Evolutionary conservation across 2,797 vertebrate genomes (phyloP).

Genomic region (Bradypodion pumilum): DNA sequence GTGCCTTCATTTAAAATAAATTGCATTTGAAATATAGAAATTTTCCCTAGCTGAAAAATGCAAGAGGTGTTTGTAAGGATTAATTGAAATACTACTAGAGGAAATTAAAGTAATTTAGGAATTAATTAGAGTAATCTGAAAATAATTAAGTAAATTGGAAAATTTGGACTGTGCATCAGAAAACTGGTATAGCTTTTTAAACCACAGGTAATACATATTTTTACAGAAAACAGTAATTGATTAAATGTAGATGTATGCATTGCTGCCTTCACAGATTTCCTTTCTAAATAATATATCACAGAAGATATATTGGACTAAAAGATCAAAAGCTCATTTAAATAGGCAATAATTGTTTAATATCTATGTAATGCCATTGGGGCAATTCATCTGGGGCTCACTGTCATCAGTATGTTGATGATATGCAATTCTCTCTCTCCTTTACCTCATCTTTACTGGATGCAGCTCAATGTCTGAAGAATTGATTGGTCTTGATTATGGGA

Average conservation of each 20-base stretch:
- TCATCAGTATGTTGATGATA: no score
- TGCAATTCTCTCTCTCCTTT: no score
- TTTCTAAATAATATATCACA: slow-evolving; percentile 6
- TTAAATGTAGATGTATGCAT: neutral
- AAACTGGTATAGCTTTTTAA: slow-evolving; percentile 48
- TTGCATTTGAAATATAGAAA: neutral
- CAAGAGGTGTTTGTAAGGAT: slow-evolving; percentile 23
- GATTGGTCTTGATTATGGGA: no score
- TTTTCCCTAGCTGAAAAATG: slow-evolving; percentile 27
- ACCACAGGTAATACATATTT: slow-evolving; percentile 45
- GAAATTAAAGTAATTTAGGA: slow-evolving; percentile 64
- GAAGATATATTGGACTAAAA: accelerated
- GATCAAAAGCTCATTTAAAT: neutral
- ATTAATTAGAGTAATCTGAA: slow-evolving; percentile 63
- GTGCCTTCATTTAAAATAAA: neutral
- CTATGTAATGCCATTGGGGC: no score
- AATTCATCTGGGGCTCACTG: no score
- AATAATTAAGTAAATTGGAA: slow-evolving; percentile 63
- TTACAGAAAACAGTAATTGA: neutral
- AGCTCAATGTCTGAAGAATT: no score
- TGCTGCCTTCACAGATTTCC: neutral
- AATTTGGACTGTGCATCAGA: slow-evolving; percentile 33
- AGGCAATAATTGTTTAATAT: neutral
- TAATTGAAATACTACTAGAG: slow-evolving; percentile 59
- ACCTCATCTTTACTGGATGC: no score